A percentile compares a stretch with the other conserved stretches of the same genome.
These are phyloP conservation scores for Chloropsis hardwickii DNA, from an alignment of 2,113 vertebrate genomes.

Conservation along the genomic window DNA sequence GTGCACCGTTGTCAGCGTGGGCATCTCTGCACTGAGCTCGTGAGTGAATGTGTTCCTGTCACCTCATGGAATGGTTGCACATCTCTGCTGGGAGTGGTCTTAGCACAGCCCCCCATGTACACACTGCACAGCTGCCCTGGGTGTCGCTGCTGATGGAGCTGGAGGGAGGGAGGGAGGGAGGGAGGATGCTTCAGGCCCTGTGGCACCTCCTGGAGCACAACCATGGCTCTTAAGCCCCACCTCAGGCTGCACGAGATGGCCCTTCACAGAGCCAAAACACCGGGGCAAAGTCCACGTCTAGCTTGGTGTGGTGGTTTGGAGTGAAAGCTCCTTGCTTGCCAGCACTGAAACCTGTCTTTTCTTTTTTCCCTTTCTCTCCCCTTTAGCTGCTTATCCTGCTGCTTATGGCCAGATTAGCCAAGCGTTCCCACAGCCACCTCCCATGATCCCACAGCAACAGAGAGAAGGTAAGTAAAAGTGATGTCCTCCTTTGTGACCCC, in stretches of 20 bases:
- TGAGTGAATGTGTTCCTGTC: not conserved
- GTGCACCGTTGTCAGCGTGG: rapidly evolving
- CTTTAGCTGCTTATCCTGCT: conserved; percentile 95
- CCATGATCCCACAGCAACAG: conserved; percentile 98
- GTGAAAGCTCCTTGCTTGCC: not conserved
- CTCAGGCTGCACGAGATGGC: not conserved
- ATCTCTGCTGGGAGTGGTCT: not conserved
- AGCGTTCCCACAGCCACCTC: conserved; percentile 97
- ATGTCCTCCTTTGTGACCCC: not conserved
- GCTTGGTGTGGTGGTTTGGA: not conserved
- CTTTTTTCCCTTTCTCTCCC: conserved; percentile 35
- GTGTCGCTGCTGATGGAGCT: not conserved
- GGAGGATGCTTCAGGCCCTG: not conserved
- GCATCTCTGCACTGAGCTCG: rapidly evolving
- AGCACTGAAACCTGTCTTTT: conserved; percentile 59
- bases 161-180: not conserved
- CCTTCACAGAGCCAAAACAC: not conserved
- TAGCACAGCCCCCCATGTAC: not conserved
- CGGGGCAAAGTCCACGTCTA: not conserved
- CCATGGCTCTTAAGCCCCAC: not conserved
- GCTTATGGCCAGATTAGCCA: conserved; percentile 99
- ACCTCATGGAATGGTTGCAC: not conserved
- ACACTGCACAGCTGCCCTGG: rapidly evolving
- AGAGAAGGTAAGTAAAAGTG: conserved; percentile 89
- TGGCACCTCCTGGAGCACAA: rapidly evolving